Conservation (phyloP, 2,113 vertebrate genomes). For the Chunga burmeisteri region DNA sequence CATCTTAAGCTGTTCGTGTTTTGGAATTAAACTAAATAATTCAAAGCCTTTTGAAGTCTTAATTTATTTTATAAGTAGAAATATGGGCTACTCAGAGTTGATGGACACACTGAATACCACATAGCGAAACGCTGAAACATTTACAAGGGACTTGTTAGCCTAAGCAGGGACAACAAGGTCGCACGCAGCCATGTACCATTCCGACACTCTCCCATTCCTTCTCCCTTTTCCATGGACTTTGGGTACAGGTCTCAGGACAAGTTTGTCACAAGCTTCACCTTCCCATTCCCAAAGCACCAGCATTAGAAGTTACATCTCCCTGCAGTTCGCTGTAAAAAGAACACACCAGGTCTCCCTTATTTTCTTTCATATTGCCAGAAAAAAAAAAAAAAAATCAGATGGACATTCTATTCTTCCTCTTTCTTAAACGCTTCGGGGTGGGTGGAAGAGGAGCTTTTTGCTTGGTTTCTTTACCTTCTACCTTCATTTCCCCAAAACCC, state of each 20-base stretch:
- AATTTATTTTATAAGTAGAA: neutral
- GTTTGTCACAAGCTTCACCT: neutral
- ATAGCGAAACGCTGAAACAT: neutral
- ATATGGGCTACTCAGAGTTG: neutral
- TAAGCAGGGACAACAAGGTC: neutral
- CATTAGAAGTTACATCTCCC: neutral
- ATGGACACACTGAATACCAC: neutral
- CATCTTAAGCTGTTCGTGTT: neutral
- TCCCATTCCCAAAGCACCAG: neutral
- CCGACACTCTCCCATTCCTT: neutral
- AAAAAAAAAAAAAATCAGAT: neutral
- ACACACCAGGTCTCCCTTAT: fast-evolving
- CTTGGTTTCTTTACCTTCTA: neutral
- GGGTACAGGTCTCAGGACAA: neutral
- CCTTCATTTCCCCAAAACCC: neutral
- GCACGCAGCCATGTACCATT: fast-evolving
- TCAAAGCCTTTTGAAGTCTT: neutral
- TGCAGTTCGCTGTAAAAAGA: neutral
- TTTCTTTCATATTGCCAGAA: neutral
- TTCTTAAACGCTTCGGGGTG: too few relatives aligned
- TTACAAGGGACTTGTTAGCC: too few relatives aligned
- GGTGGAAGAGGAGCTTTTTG: neutral
- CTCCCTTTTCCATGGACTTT: neutral
- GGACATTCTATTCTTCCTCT: neutral
- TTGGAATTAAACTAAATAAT: neutral